A percentile compares a stretch with the other conserved stretches of the same genome.
Evolutionary conservation across 2,113 vertebrate species (phyloP).

Genomic region (Percina caprodes): DNA sequence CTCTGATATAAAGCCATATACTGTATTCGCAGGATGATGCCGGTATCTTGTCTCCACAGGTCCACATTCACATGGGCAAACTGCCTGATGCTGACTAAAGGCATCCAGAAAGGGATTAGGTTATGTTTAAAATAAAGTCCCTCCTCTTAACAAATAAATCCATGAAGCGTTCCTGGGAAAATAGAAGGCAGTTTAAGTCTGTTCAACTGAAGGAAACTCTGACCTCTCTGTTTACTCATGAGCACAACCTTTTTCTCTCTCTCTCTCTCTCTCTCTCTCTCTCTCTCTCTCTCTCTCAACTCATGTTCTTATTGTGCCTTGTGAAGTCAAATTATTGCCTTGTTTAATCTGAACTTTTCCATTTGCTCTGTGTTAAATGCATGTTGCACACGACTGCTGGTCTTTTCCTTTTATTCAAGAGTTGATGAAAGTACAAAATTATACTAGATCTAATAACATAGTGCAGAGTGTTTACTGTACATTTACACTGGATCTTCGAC

Average conservation of each 20-base stretch:
- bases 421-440: not conserved
- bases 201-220: constrained; percentile 55
- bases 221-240: constrained; percentile 40
- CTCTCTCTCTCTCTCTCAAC: constrained; percentile 21
- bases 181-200: constrained; percentile 22
- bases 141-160: constrained; percentile 40
- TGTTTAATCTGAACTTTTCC: constrained; percentile 12
- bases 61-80: constrained; percentile 31
- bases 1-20: not conserved
- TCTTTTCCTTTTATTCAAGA: not conserved
- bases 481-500: not conserved
- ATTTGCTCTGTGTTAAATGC: not conserved
- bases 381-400: not conserved
- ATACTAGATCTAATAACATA: not conserved
- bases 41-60: constrained; percentile 6
- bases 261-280: not conserved
- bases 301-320: not conserved
- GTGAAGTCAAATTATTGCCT: constrained; percentile 1
- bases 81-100: constrained; percentile 42
- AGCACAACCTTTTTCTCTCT: not conserved
- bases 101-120: constrained; percentile 35
- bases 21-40: not conserved
- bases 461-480: not conserved
- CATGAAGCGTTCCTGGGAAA: constrained; percentile 52
- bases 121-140: constrained; percentile 49